Evolutionary conservation across 2,888 invertebrate genomes (phyloP), one percentile per base, ranked within the genome.

Genomic region (Synergus laeviventris): DNA sequence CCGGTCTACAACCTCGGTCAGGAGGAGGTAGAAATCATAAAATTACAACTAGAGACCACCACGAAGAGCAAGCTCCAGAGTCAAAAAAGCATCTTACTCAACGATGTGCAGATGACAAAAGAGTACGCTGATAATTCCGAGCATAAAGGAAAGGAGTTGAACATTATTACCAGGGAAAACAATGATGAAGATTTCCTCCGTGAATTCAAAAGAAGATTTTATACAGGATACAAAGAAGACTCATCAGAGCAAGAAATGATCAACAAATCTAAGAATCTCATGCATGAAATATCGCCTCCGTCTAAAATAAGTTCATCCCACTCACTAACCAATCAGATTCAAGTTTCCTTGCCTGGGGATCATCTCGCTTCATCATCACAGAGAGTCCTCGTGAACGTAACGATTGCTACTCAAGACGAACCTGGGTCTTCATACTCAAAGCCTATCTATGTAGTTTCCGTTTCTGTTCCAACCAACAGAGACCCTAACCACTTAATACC

Each of bases 341-440:
- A 83, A 14, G 79, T 86, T 42, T 78, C 74, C 76, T 77, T 36
- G 14, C 36, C 36, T 45, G 54, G 62, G 59, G 76, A 16, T 38
- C 74, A 12, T 54, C 77, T 80, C 2, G 76, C 81, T 9, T 21
- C 82, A 21, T 92, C 84, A 74, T 70, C 91, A 38, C 94, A 94
- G 91, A 94, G 95, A 85, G 94, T 97, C 85, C 92, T 96, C 83
- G 95, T 97, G 79, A 97, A 97, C 91, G 93, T 97, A 83, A 96
- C 96, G 11, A 96, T 97, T 86, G 94, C 95, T 79, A 94, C 95
- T 61, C 95, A 96, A 86, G 93, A 93, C 78, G 92, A 92, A 81
- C 90, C 91, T 62, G 91, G 91, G 75, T 92, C 91, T 83, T 84
- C 92, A 45, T 90, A 92, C 79, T 92, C 93, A 85, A 94, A 94